phyloP scores from a whole-genome alignment of 2,797 vertebrate genomes.

The Peromyscus melanophrys region DNA sequence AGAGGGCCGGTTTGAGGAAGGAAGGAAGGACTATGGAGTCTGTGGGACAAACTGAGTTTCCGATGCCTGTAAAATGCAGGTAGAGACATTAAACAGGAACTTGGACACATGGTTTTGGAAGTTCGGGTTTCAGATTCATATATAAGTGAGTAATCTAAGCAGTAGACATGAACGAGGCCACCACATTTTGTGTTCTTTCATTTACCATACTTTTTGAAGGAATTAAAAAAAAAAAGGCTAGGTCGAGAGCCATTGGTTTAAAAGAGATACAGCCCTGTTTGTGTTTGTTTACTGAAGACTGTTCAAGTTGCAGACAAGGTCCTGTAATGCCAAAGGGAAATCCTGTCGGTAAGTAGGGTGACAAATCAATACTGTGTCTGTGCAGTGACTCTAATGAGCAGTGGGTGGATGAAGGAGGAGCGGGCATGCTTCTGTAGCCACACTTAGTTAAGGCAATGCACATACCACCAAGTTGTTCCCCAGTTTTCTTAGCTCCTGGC shows the following conservation, averaged over 20 bases:
- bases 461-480: background rate
- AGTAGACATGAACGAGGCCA: background rate
- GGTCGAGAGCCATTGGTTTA: background rate
- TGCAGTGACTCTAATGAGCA: background rate
- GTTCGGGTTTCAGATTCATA: background rate
- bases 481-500: background rate
- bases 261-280: background rate
- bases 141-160: background rate
- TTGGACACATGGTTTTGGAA: background rate
- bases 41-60: background rate
- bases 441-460: background rate
- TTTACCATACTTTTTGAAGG: background rate
- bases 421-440: background rate
- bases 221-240: background rate
- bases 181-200: background rate
- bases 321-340: conserved; percentile 3
- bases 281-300: conserved; percentile 45
- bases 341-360: background rate
- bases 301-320: background rate
- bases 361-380: background rate
- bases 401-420: background rate
- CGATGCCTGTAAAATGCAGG: background rate
- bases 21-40: background rate
- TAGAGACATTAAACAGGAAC: background rate
- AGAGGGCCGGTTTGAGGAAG: background rate